Evolutionary conservation across 2,888 invertebrate species (phyloP).

Genomic region (Pheosia tremula): DNA sequence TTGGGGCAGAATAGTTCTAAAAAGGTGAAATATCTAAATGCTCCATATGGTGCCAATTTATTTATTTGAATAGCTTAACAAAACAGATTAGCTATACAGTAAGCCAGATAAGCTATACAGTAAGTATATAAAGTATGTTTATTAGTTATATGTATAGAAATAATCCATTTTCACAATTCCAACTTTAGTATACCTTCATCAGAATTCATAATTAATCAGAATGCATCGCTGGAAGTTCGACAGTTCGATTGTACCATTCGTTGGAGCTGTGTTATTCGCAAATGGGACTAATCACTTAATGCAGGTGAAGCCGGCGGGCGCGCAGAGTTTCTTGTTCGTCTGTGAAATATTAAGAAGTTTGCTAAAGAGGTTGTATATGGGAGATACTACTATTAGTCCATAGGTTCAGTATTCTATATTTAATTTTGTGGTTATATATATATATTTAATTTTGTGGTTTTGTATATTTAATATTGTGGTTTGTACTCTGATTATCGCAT

Average conservation of each 20-base stretch:
- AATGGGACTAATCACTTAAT: slow-evolving; percentile 81
- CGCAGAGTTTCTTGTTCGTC: slow-evolving; percentile 53
- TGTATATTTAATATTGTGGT: too few relatives aligned
- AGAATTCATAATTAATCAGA: slow-evolving; percentile 40
- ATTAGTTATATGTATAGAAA: background rate
- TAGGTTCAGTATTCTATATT: background rate
- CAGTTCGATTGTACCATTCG: slow-evolving; percentile 47
- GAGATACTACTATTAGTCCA: slow-evolving; percentile 36
- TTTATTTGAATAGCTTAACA: too few relatives aligned
- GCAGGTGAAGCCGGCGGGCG: slow-evolving; percentile 59
- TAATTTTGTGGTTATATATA: too few relatives aligned
- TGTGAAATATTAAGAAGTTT: slow-evolving; percentile 75
- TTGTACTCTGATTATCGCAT: too few relatives aligned
- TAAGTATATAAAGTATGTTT: too few relatives aligned
- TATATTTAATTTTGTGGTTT: too few relatives aligned
- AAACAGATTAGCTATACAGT: too few relatives aligned
- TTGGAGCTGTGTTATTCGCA: slow-evolving; percentile 70
- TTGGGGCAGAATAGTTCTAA: too few relatives aligned
- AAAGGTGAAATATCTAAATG: too few relatives aligned
- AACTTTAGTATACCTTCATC: slow-evolving; percentile 13
- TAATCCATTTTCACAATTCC: slow-evolving; percentile 5
- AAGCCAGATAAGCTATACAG: too few relatives aligned
- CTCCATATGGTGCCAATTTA: too few relatives aligned
- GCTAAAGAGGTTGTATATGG: slow-evolving; percentile 50
- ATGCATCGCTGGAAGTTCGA: slow-evolving; percentile 44